These are phyloP conservation scores for Campylomormyrus tamandua DNA, from an alignment of 2,113 vertebrate species.

Conservation along the genomic window DNA sequence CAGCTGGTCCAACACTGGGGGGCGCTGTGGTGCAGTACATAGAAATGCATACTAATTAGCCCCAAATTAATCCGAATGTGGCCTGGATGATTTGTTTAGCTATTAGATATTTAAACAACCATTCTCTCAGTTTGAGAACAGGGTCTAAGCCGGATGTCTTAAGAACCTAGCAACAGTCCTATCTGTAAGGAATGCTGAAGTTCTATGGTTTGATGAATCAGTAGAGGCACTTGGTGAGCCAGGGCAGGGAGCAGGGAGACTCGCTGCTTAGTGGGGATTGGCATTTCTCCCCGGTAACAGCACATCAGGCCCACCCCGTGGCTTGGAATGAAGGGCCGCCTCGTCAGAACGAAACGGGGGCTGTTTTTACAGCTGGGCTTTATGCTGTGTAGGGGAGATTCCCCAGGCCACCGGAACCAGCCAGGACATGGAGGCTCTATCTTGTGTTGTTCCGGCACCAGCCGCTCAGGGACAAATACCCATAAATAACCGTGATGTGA, in stretches of 20 bases:
- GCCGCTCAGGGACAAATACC: neutral
- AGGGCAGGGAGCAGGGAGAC: neutral
- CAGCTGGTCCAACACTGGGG: neutral
- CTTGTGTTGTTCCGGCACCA: neutral
- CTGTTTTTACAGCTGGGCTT: constrained; percentile 16
- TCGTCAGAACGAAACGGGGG: neutral
- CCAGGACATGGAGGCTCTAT: neutral
- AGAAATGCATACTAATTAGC: neutral
- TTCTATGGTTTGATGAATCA: neutral
- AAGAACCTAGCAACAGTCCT: neutral
- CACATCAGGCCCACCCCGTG: neutral
- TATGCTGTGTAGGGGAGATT: neutral
- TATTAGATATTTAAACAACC: neutral
- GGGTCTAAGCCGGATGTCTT: neutral
- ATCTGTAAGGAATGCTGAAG: neutral
- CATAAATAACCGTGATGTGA: neutral
- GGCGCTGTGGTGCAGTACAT: neutral
- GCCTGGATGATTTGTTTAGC: neutral
- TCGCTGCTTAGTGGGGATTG: neutral
- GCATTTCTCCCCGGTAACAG: neutral
- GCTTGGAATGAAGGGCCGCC: neutral
- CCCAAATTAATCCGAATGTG: neutral
- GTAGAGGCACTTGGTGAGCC: neutral
- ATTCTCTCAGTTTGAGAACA: neutral
- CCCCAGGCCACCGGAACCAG: neutral